These are phyloP conservation scores for Abrostola triplasia DNA, from an alignment of 2,888 invertebrate species.

Conservation along the genomic window DNA sequence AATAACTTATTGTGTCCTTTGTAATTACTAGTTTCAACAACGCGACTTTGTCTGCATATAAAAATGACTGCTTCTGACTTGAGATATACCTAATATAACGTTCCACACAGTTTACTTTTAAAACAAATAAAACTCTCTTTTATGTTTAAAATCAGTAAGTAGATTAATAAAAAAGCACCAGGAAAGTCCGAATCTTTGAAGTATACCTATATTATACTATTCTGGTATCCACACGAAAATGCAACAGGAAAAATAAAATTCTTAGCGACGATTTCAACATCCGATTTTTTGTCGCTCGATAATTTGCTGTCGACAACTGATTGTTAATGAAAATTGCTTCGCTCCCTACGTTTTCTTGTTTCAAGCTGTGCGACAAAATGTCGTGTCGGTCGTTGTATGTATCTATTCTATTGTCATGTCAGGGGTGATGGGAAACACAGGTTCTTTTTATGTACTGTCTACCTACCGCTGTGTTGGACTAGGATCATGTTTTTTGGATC, in stretches of 20 bases:
- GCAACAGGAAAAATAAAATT: background rate
- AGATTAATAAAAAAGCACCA: too few species aligned
- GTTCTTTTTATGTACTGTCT: background rate
- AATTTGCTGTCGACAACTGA: background rate
- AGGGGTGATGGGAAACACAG: background rate
- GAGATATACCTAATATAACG: too few species aligned
- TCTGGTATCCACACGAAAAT: background rate
- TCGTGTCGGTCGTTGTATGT: conserved; percentile 14
- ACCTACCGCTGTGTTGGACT: background rate
- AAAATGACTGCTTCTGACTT: too few species aligned
- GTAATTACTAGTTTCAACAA: too few species aligned
- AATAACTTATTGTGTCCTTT: too few species aligned
- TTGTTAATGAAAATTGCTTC: conserved; percentile 33
- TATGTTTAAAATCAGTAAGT: too few species aligned
- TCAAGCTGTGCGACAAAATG: conserved; percentile 30
- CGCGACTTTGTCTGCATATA: too few species aligned
- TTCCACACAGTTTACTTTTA: too few species aligned
- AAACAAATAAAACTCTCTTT: too few species aligned
- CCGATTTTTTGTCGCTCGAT: conserved; percentile 15
- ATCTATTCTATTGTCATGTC: conserved; percentile 24
- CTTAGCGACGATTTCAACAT: background rate
- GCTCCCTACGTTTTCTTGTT: conserved; percentile 20
- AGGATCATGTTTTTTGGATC: too few species aligned
- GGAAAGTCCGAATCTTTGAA: too few species aligned
- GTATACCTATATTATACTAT: too few species aligned